Evolutionary conservation across 2,888 invertebrate genomes (phyloP), one percentile per base, ranked within the genome.

Genomic region (Drosophila nigricruria): DNA sequence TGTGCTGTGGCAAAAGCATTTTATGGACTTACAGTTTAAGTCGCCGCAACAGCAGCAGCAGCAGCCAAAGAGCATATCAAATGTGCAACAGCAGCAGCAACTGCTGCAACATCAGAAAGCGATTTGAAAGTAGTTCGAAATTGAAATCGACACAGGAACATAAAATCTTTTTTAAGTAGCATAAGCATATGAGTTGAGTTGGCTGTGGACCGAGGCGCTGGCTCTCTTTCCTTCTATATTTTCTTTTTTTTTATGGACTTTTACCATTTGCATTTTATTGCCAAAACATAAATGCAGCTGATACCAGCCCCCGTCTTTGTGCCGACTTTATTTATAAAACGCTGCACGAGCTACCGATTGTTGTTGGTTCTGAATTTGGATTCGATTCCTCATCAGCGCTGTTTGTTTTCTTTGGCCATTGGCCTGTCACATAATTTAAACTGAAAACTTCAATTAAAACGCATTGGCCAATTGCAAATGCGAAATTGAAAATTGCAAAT

Each of bases 211-310:
- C 72, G 65, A 43, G 40, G 40, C 20, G 38, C 30, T 63, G 38
- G 42, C 54, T 59, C 61, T 49, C 54, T 58, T 43, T 58, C 49
- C 2, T 27, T 47, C 9, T 27, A 5, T 38, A 16, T 47, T 25
- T 47, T 3, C 8, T 38, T 40, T 42, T 40, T 61, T 60, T 88
- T 81, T 81, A 85, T 85, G 74, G 72, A 67, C 70, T 69, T 83
- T 87, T 83, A 81, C 81, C 89, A 88, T 84, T 88, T 86, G 84
- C 87, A 87, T 88, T 85, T 85, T 85, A 85, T 87, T 85, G 84
- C 89, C 89, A 85, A 85, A 89, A 81, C 84, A 85, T 86, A 73
- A 89, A 83, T 77, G 89, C 81, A 76, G 75, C 77, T 75, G 82
- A 80, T 77, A 64, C 53, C 62, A 56, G 54, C 34, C 47, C 25